Conservation (phyloP, 2,113 vertebrate species). For the Dolichallabes microphthalmus region DNA sequence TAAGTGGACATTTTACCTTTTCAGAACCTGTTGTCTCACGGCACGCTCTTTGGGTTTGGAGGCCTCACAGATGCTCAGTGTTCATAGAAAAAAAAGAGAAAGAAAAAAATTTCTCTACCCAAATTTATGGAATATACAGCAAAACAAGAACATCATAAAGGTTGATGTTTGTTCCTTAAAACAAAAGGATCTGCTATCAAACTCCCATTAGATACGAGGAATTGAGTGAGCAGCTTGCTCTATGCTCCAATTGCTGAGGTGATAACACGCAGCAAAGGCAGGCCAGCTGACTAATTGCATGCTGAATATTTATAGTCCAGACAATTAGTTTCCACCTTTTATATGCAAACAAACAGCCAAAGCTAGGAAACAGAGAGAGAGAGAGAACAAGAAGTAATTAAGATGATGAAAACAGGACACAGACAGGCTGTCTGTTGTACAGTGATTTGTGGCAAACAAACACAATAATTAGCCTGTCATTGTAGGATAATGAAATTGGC, state of each 20-base stretch:
- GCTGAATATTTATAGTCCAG: slow-evolving; percentile 82
- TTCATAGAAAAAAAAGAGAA: neutral
- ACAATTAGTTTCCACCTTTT: slow-evolving; percentile 82
- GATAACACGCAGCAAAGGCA: slow-evolving; percentile 77
- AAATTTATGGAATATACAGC: slow-evolving; percentile 35
- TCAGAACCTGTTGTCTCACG: slow-evolving; percentile 6
- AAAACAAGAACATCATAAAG: slow-evolving; percentile 51
- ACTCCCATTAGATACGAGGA: slow-evolving; percentile 76
- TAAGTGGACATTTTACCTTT: neutral
- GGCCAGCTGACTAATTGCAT: slow-evolving; percentile 80
- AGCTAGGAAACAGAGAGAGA: slow-evolving; percentile 61
- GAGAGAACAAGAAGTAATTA: slow-evolving; percentile 73
- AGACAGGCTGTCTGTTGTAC: slow-evolving; percentile 82
- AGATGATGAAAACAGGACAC: slow-evolving; percentile 83
- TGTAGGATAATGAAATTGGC: slow-evolving; percentile 81
- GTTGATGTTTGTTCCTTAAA: slow-evolving; percentile 67
- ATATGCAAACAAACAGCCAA: slow-evolving; percentile 82
- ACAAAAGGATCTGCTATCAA: slow-evolving; percentile 77
- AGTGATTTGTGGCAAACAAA: slow-evolving; percentile 83
- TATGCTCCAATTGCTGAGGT: slow-evolving; percentile 70
- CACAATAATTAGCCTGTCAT: slow-evolving; percentile 82
- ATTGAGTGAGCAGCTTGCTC: slow-evolving; percentile 71
- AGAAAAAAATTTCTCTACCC: slow-evolving; percentile 14
- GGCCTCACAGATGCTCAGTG: neutral
- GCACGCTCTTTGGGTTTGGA: slow-evolving; percentile 11